phyloP scores from a whole-genome alignment of 1,140 invertebrate genomes.

The Diuraphis noxia region DNA sequence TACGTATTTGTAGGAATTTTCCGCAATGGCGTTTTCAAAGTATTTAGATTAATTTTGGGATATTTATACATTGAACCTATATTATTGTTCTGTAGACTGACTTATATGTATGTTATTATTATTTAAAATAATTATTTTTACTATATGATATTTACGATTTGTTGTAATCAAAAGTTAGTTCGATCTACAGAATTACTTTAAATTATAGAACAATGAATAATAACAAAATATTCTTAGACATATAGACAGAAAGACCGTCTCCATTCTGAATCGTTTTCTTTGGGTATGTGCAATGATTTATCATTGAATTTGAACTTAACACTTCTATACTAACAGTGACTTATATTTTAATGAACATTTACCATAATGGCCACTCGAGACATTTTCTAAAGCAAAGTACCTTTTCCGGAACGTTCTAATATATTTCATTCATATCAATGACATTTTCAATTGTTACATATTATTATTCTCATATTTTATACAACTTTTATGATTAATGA shows the following conservation, averaged over 20 bases:
- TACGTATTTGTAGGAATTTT: no score
- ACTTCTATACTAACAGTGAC: background rate
- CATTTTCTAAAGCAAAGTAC: background rate
- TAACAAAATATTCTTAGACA: background rate
- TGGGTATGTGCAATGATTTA: background rate
- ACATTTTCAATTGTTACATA: background rate
- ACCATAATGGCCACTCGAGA: background rate
- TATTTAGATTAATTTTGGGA: background rate
- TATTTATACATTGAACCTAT: background rate
- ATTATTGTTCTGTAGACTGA: background rate
- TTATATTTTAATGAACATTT: background rate
- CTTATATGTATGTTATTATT: no score
- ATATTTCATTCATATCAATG: background rate
- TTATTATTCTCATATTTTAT: background rate
- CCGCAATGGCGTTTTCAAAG: background rate
- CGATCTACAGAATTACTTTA: background rate
- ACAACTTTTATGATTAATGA: background rate
- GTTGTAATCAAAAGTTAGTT: background rate
- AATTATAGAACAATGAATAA: background rate
- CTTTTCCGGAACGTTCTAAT: rapidly evolving
- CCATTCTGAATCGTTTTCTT: background rate
- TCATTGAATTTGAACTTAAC: background rate
- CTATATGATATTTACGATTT: background rate
- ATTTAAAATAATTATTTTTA: no score
- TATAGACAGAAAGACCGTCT: background rate